A percentile compares a stretch with the other conserved stretches of the same genome.
Evolutionary conservation across 2,797 vertebrate species (phyloP).

Genomic region (Sebastes iracundus): DNA sequence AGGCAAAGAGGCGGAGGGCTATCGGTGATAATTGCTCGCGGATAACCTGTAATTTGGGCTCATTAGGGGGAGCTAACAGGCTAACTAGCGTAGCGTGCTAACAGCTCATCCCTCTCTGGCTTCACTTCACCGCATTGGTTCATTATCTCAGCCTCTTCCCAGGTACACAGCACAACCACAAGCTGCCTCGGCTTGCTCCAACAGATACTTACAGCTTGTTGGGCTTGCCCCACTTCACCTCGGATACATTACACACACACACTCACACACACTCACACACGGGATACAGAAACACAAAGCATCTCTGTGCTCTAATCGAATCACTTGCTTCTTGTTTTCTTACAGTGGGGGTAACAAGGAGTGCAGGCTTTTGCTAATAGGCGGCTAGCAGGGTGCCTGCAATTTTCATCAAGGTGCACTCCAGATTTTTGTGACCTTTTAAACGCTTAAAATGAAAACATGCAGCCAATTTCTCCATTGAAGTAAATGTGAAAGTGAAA

Average conservation of each 20-base stretch:
- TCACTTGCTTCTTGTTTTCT: conserved; percentile 17
- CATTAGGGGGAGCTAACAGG: conserved; percentile 55
- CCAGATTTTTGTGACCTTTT: conserved; percentile 3
- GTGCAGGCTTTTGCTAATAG: conserved; percentile 5
- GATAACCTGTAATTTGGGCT: conserved; percentile 35
- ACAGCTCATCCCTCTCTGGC: conserved; percentile 40
- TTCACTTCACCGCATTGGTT: conserved; percentile 44
- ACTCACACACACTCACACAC: conserved; percentile 9
- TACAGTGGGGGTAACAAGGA: conserved; percentile 7
- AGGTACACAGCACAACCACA: conserved; percentile 34
- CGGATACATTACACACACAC: conserved; percentile 31
- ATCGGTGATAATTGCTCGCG: conserved; percentile 4
- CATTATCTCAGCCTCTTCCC: conserved; percentile 59
- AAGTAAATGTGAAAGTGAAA: neutral
- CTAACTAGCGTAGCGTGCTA: conserved; percentile 40
- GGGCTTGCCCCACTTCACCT: conserved; percentile 43
- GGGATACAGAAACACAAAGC: conserved; percentile 38
- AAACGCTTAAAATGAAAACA: neutral
- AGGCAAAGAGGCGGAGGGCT: neutral
- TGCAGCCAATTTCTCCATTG: neutral
- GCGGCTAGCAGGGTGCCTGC: neutral
- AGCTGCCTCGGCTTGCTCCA: conserved; percentile 57
- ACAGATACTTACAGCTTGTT: conserved; percentile 50
- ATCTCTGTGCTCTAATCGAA: conserved; percentile 18
- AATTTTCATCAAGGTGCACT: conserved; percentile 1